Conservation (phyloP, 2,888 invertebrate species). For the Parasteatoda lunata region DNA sequence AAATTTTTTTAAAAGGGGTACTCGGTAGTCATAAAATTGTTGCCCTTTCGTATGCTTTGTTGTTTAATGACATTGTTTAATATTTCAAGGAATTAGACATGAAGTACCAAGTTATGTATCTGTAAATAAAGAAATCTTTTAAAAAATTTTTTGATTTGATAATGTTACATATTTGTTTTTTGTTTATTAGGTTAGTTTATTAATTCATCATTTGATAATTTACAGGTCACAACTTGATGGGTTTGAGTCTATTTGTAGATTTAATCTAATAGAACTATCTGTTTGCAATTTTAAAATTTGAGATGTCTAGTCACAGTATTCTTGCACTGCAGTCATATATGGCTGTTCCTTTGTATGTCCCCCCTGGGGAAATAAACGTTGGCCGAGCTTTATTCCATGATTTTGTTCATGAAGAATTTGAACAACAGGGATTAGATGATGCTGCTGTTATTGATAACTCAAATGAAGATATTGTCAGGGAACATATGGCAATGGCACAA, state of each 20-base stretch:
- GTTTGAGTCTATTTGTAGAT: neutral
- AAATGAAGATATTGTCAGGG: neutral
- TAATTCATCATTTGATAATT: neutral
- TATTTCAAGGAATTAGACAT: too few relatives aligned
- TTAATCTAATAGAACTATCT: neutral
- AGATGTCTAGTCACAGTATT: neutral
- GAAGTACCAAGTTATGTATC: too few relatives aligned
- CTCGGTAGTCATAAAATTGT: too few relatives aligned
- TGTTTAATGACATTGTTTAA: too few relatives aligned
- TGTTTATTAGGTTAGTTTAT: neutral
- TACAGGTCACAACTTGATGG: neutral
- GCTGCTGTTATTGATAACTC: neutral
- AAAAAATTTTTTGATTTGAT: too few relatives aligned
- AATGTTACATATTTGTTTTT: neutral
- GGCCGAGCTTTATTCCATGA: conserved; percentile 26
- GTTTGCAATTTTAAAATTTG: neutral
- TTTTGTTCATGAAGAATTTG: conserved; percentile 42
- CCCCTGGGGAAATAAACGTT: conserved; percentile 12
- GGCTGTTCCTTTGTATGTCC: conserved; percentile 15
- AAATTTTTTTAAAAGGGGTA: too few relatives aligned
- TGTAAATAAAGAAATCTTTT: too few relatives aligned
- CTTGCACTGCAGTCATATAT: neutral
- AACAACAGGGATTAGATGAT: conserved; percentile 14
- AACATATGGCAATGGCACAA: conserved; percentile 11
- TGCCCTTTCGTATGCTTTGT: too few relatives aligned